These are phyloP conservation scores for Myopa testacea DNA, from an alignment of 2,888 invertebrate species.

Conservation along the genomic window DNA sequence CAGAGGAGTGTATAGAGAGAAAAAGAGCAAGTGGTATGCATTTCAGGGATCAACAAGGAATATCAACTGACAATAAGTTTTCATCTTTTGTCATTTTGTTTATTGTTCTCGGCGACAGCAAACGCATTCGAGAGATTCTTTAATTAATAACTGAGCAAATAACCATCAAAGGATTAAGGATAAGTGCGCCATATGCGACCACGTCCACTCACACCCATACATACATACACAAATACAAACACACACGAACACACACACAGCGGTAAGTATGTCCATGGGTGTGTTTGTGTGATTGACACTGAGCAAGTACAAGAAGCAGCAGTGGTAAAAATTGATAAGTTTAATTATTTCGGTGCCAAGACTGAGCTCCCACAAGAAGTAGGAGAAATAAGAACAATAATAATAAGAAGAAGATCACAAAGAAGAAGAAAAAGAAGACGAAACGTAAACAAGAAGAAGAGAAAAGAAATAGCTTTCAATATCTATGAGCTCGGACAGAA, in stretches of 20 bases:
- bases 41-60: constrained; percentile 37
- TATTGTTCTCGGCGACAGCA: constrained; percentile 47
- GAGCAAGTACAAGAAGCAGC: constrained; percentile 27
- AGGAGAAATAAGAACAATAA: background rate
- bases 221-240: background rate
- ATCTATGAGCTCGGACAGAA: too few relatives aligned
- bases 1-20: background rate
- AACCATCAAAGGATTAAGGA: constrained; percentile 64
- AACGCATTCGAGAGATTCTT: constrained; percentile 63
- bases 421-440: background rate
- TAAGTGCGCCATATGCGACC: constrained; percentile 45
- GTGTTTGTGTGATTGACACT: constrained; percentile 45
- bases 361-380: background rate
- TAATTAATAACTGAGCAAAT: constrained; percentile 65
- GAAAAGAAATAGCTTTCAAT: too few relatives aligned
- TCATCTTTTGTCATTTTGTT: constrained; percentile 51
- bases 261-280: constrained; percentile 42
- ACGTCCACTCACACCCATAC: constrained; percentile 4
- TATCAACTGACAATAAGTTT: constrained; percentile 52
- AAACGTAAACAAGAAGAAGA: too few relatives aligned
- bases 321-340: constrained; percentile 59
- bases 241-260: constrained; percentile 5
- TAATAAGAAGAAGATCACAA: background rate
- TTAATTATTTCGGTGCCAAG: constrained; percentile 64
- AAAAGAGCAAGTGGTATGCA: background rate